phyloP scores from a whole-genome alignment of 2,113 vertebrate species.

The Riparia riparia region DNA sequence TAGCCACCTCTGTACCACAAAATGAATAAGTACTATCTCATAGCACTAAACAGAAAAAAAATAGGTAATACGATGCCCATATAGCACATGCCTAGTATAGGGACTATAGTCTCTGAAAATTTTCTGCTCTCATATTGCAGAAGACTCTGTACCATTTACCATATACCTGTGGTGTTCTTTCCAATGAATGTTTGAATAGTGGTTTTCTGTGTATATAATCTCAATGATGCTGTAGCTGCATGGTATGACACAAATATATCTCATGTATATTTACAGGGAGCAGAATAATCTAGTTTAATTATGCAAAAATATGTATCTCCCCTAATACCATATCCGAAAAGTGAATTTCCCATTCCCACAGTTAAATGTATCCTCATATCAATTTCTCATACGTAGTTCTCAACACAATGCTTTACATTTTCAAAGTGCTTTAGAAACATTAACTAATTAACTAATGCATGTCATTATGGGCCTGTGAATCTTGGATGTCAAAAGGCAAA shows the following conservation, averaged over 20 bases:
- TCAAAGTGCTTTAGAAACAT: slow-evolving; percentile 55
- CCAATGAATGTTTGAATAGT: neutral
- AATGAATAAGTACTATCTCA: neutral
- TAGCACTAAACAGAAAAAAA: neutral
- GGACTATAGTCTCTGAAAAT: neutral
- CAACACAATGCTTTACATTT: slow-evolving; percentile 29
- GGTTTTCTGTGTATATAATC: neutral
- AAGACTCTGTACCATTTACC: neutral
- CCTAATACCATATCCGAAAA: slow-evolving; percentile 41
- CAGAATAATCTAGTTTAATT: slow-evolving; percentile 39
- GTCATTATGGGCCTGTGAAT: slow-evolving; percentile 50
- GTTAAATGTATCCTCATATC: slow-evolving; percentile 50
- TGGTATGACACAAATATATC: neutral
- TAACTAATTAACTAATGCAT: slow-evolving; percentile 61
- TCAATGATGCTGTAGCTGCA: neutral
- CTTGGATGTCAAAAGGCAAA: slow-evolving; percentile 44
- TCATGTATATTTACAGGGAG: neutral
- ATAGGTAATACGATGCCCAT: neutral
- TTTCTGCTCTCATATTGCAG: neutral
- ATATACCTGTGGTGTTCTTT: neutral
- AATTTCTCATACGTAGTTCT: slow-evolving; percentile 36
- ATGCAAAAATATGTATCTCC: slow-evolving; percentile 49
- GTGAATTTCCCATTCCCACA: neutral
- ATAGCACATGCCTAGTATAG: neutral
- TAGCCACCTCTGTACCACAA: neutral